A percentile compares a stretch with the other conserved stretches of the same genome.
These are phyloP conservation scores for Fundulus diaphanus DNA, from an alignment of 2,797 vertebrate species.

Conservation along the genomic window DNA sequence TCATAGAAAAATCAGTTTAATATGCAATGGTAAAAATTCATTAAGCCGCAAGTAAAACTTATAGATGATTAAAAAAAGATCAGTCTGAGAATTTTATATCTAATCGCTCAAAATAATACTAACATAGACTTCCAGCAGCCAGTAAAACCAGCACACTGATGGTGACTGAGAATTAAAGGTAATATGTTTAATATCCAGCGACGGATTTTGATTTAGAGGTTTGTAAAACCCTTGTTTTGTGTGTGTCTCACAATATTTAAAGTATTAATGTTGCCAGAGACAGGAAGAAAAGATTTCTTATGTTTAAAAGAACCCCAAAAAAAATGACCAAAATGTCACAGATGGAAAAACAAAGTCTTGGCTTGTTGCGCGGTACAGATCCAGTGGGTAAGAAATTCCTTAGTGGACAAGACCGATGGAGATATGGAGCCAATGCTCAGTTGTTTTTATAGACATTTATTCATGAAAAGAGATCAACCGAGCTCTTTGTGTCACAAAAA, in stretches of 20 bases:
- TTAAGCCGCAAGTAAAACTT: neutral
- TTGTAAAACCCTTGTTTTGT: neutral
- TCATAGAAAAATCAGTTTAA: neutral
- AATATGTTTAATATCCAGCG: neutral
- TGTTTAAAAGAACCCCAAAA: neutral
- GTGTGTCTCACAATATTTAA: neutral
- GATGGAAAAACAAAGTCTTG: neutral
- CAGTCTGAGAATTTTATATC: neutral
- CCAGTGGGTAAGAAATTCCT: constrained; percentile 19
- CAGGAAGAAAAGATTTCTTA: neutral
- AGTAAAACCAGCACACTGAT: neutral
- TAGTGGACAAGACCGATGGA: constrained; percentile 34
- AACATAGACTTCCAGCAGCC: neutral
- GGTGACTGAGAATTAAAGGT: neutral
- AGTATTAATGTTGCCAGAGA: neutral
- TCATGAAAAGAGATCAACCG: constrained; percentile 80
- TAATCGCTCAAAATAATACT: neutral
- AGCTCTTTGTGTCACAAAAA: constrained; percentile 80
- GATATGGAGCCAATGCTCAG: constrained; percentile 70
- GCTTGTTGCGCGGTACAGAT: neutral
- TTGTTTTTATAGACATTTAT: constrained; percentile 82
- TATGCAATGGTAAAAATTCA: too few species aligned
- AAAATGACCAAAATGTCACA: neutral
- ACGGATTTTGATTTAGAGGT: neutral
- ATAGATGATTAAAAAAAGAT: neutral